phyloP scores from a whole-genome alignment of 2,888 invertebrate genomes.

The Candidula unifasciata region DNA sequence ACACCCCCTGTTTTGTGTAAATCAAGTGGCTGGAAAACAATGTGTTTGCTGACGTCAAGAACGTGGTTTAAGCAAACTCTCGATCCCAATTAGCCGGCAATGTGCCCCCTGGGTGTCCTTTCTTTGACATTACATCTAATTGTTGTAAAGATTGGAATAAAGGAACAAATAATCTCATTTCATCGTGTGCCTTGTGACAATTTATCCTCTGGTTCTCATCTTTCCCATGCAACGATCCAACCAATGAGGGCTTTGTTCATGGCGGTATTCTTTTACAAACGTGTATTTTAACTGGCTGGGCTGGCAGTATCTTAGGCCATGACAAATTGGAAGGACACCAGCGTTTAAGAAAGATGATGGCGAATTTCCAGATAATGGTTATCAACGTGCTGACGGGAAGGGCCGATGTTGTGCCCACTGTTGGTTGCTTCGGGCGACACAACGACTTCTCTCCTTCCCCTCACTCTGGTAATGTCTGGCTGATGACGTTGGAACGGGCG shows the following conservation, averaged over 20 bases:
- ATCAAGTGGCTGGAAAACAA: no score
- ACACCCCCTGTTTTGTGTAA: no score
- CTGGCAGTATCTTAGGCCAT: not conserved
- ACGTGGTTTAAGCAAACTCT: no score
- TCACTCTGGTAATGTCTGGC: not conserved
- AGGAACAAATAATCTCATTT: not conserved
- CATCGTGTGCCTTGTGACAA: not conserved
- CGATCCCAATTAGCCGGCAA: not conserved
- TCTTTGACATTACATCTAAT: not conserved
- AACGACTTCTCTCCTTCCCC: conserved; percentile 9
- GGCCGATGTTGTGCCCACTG: conserved; percentile 17
- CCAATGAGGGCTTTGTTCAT: not conserved
- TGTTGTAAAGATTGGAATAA: not conserved
- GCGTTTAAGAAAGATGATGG: conserved; percentile 21
- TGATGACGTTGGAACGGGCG: conserved; percentile 23
- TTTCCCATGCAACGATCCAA: not conserved
- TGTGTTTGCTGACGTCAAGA: no score
- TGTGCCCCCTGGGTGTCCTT: not conserved
- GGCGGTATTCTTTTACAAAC: no score
- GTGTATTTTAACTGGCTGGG: no score
- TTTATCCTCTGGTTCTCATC: not conserved
- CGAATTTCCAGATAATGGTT: not conserved
- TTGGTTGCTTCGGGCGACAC: conserved; percentile 31
- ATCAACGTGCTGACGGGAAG: not conserved
- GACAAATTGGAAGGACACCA: conserved; percentile 13